These are phyloP conservation scores for Halocaridina rubra DNA, from an alignment of 2,888 invertebrate species.

Conservation along the genomic window DNA sequence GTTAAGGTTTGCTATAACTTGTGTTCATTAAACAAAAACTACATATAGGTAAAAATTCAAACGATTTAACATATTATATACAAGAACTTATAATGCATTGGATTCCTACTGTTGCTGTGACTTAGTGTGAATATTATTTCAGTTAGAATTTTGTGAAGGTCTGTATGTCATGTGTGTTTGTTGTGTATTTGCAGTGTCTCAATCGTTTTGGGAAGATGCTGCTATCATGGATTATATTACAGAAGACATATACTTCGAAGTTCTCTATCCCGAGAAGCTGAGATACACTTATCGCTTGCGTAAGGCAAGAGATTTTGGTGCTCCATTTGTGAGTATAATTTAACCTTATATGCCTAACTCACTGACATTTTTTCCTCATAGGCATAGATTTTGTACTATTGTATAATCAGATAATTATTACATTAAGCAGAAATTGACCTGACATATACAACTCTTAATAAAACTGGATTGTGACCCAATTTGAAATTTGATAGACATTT, in stretches of 20 bases:
- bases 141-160: too few relatives aligned
- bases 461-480: neutral
- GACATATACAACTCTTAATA: neutral
- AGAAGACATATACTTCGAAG: slow-evolving; percentile 62
- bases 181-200: slow-evolving; percentile 35
- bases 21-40: too few relatives aligned
- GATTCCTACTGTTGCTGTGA: too few relatives aligned
- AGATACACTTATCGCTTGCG: slow-evolving; percentile 58
- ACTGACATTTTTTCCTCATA: too few relatives aligned
- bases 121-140: too few relatives aligned
- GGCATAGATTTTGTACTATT: too few relatives aligned
- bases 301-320: slow-evolving; percentile 57
- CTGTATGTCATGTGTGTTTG: too few relatives aligned
- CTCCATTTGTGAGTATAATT: slow-evolving; percentile 54
- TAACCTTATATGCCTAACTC: too few relatives aligned
- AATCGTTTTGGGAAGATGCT: slow-evolving; percentile 57
- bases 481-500: neutral
- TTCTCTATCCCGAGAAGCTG: slow-evolving; percentile 51
- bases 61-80: too few relatives aligned
- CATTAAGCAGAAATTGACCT: neutral
- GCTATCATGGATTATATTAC: slow-evolving; percentile 59
- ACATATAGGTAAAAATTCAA: too few relatives aligned
- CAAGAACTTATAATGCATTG: too few relatives aligned
- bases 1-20: too few relatives aligned
- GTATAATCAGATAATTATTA: neutral